Evolutionary conservation across 2,797 vertebrate genomes (phyloP).

Genomic region (Botia almorhae): DNA sequence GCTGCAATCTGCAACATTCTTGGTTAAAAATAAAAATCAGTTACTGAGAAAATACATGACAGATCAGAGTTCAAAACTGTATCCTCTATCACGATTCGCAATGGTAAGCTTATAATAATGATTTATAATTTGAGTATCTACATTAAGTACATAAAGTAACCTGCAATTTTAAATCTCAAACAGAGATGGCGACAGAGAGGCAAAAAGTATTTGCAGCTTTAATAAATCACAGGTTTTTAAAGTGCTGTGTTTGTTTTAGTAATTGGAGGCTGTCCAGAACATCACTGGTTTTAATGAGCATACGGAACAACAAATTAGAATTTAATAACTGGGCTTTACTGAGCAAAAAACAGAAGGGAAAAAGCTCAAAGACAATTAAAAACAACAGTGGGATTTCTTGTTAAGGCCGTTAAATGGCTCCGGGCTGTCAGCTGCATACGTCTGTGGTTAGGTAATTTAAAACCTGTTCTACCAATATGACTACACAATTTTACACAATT

Average conservation of each 20-base stretch:
- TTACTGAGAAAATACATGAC: too few species aligned
- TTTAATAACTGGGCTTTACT: constrained; percentile 6
- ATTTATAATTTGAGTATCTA: too few species aligned
- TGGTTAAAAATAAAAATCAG: too few species aligned
- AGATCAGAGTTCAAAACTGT: too few species aligned
- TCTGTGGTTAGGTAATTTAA: constrained; percentile 8
- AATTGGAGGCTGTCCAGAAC: not conserved
- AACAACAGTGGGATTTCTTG: not conserved
- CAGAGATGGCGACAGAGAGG: too few species aligned
- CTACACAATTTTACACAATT: not conserved
- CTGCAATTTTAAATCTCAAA: too few species aligned
- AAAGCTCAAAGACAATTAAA: not conserved
- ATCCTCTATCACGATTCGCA: too few species aligned
- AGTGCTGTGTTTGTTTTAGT: not conserved
- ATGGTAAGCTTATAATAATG: too few species aligned
- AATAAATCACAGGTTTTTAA: not conserved
- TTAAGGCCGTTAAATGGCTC: not conserved
- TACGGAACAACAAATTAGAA: constrained; percentile 3
- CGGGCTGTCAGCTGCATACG: not conserved
- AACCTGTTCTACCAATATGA: constrained; percentile 36
- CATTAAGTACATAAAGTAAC: too few species aligned
- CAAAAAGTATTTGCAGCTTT: too few species aligned
- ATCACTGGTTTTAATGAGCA: not conserved
- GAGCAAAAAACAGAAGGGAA: not conserved
- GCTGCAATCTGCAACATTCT: too few species aligned